Percentiles rank a stretch among this genome's conserved stretches.
These are phyloP conservation scores for Megalonaias nervosa DNA, from an alignment of 1,140 invertebrate species.

Conservation along the genomic window DNA sequence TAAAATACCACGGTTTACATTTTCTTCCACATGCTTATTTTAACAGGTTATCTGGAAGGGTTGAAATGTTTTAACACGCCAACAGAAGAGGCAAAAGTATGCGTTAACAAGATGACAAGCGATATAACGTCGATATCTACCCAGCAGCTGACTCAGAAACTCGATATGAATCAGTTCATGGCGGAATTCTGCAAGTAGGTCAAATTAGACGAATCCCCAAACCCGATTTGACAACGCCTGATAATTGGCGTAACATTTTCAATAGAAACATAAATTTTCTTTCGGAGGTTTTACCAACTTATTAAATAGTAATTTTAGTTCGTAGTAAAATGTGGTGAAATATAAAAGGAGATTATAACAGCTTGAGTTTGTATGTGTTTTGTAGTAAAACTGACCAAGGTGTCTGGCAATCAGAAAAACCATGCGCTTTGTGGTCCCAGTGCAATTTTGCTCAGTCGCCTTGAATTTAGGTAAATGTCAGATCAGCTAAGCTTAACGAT, in stretches of 20 bases:
- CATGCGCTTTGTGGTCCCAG: too few relatives aligned
- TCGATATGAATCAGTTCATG: conserved; percentile 28
- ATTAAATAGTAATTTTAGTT: not conserved
- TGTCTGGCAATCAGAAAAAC: too few relatives aligned
- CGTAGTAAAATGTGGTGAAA: not conserved
- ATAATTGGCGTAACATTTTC: not conserved
- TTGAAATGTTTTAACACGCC: conserved; percentile 20
- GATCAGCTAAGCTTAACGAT: too few relatives aligned
- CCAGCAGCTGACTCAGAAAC: conserved; percentile 31
- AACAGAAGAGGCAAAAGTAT: conserved; percentile 13
- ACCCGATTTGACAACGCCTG: not conserved
- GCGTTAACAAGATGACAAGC: conserved; percentile 31
- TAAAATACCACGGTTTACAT: not conserved
- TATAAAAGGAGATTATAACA: not conserved
- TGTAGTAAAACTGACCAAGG: too few relatives aligned
- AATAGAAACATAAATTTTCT: not conserved
- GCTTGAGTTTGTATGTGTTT: too few relatives aligned
- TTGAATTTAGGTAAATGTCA: too few relatives aligned
- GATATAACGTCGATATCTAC: conserved; percentile 28
- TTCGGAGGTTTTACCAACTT: not conserved
- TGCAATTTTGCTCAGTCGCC: too few relatives aligned
- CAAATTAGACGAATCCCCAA: not conserved
- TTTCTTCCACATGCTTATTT: not conserved
- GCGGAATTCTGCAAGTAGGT: conserved; percentile 28
- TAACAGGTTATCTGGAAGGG: conserved; percentile 23